Evolutionary conservation across 2,113 vertebrate species (phyloP).

Genomic region (Daboia siamensis): DNA sequence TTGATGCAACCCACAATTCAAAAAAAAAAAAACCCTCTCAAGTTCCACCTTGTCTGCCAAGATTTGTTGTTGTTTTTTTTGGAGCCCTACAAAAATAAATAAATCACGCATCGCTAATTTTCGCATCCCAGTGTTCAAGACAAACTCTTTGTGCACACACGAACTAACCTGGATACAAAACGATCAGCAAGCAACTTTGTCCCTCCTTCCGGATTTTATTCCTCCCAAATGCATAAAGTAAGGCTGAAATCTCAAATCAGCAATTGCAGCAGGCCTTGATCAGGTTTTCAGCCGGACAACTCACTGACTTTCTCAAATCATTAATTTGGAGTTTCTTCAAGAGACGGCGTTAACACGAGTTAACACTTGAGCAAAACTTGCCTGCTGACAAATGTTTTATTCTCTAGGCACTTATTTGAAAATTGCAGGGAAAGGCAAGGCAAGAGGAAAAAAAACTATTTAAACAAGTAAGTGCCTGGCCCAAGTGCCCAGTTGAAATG

Average conservation of each 20-base stretch:
- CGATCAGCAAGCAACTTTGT: not conserved
- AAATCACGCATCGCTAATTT: not conserved
- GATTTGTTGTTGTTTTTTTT: no score
- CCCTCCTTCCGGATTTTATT: not conserved
- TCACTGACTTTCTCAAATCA: not conserved
- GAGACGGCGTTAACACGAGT: not conserved
- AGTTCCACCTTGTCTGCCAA: not conserved
- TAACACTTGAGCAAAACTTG: not conserved
- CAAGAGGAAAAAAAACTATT: not conserved
- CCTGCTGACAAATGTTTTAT: not conserved
- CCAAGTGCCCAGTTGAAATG: no score
- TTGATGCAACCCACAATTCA: not conserved
- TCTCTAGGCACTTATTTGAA: not conserved
- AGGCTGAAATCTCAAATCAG: not conserved
- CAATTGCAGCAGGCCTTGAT: not conserved
- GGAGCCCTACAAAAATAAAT: rapidly evolving
- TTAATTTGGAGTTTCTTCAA: not conserved
- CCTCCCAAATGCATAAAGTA: not conserved
- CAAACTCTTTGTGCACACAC: not conserved
- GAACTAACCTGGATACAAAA: not conserved
- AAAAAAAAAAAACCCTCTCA: not conserved
- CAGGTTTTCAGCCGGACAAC: not conserved
- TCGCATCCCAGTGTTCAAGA: not conserved
- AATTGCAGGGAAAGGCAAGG: not conserved
- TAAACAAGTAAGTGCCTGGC: not conserved